Evolutionary conservation across 2,888 invertebrate species (phyloP).

Genomic region (Gibbula magus): DNA sequence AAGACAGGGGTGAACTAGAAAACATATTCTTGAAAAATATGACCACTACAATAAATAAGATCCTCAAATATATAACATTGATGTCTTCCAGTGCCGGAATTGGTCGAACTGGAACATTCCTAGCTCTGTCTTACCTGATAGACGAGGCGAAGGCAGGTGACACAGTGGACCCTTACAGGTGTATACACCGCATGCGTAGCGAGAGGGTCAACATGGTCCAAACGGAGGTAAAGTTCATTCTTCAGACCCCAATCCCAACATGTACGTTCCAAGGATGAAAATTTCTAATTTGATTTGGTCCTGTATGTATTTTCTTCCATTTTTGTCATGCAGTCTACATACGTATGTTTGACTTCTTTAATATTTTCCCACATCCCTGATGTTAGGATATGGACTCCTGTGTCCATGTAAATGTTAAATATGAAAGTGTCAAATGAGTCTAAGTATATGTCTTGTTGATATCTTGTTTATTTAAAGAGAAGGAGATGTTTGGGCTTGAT

Average conservation of each 20-base stretch:
- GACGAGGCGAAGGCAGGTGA: constrained; percentile 52
- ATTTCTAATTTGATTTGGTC: no score
- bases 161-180: constrained; percentile 51
- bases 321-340: no score
- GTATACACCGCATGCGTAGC: constrained; percentile 51
- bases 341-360: no score
- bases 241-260: no score
- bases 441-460: background rate
- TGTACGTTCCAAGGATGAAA: no score
- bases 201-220: constrained; percentile 64
- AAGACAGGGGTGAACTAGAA: no score
- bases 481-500: background rate
- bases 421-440: background rate
- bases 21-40: no score
- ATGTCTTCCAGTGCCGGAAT: constrained; percentile 55
- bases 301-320: no score
- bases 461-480: background rate
- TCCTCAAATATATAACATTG: no score
- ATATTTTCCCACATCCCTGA: no score
- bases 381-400: no score
- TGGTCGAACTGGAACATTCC: constrained; percentile 64
- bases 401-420: no score
- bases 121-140: constrained; percentile 57
- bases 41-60: background rate
- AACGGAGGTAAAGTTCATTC: constrained; percentile 37